phyloP scores from a whole-genome alignment of 2,888 invertebrate genomes.

The Parnassius smintheus region DNA sequence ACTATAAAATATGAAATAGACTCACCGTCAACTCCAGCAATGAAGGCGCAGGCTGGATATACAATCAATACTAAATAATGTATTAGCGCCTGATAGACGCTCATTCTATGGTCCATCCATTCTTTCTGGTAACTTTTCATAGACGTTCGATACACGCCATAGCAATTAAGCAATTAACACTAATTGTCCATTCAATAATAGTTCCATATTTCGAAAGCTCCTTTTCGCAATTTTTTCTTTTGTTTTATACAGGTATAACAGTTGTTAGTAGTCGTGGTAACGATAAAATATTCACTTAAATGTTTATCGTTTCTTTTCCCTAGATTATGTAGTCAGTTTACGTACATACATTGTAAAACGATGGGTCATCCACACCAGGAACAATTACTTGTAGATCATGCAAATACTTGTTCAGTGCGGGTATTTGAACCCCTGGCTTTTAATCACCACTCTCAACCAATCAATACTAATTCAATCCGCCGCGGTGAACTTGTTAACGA shows the following conservation, averaged over 20 bases:
- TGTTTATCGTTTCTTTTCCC: not conserved
- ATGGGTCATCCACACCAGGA: too few relatives aligned
- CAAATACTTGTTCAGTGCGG: not conserved
- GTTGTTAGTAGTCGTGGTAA: too few relatives aligned
- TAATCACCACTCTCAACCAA: not conserved
- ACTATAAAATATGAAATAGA: not conserved
- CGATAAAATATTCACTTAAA: not conserved
- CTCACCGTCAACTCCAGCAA: constrained; percentile 72
- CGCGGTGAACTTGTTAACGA: too few relatives aligned
- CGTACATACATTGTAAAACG: too few relatives aligned
- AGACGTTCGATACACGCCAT: constrained; percentile 33
- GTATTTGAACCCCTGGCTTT: not conserved
- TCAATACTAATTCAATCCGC: not conserved
- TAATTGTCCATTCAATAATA: not conserved
- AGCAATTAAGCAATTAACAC: not conserved
- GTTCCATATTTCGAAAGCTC: not conserved
- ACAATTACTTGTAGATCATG: too few relatives aligned
- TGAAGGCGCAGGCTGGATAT: constrained; percentile 56
- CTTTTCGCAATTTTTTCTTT: not conserved
- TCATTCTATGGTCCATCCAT: constrained; percentile 79
- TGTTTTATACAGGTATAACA: not conserved
- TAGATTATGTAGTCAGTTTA: too few relatives aligned
- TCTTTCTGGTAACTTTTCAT: constrained; percentile 60
- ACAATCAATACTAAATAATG: constrained; percentile 58
- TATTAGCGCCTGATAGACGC: constrained; percentile 67